A percentile compares a stretch with the other conserved stretches of the same genome.
Evolutionary conservation across 2,113 vertebrate genomes (phyloP).

Genomic region (Varanus salvator): DNA sequence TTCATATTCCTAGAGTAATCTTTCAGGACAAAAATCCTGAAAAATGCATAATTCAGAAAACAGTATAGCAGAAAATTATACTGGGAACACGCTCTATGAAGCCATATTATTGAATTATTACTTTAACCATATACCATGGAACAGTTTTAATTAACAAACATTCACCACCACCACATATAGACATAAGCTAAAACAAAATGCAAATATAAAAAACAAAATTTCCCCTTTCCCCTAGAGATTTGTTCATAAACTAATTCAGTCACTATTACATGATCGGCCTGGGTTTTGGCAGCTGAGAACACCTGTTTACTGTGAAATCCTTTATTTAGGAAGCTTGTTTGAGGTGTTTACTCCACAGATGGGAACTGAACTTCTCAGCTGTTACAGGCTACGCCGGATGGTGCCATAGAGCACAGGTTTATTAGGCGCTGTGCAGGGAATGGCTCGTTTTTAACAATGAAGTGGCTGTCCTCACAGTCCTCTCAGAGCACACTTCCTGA

Average conservation of each 20-base stretch:
- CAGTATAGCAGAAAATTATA: neutral
- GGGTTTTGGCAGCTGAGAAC: rapidly evolving
- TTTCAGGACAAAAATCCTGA: too few relatives aligned
- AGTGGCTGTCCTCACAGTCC: too few relatives aligned
- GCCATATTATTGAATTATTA: too few relatives aligned
- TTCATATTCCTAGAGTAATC: too few relatives aligned
- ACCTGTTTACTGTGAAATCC: neutral
- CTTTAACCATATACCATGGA: neutral
- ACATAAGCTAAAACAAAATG: neutral
- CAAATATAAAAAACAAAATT: neutral
- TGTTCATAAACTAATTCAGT: neutral
- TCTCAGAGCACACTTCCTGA: neutral
- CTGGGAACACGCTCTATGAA: neutral
- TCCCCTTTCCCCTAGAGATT: neutral
- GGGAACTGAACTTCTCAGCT: conserved; percentile 36
- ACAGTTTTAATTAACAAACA: neutral
- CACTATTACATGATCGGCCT: neutral
- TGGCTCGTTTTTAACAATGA: neutral
- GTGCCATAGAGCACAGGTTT: neutral
- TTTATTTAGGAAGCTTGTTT: neutral
- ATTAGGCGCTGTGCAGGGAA: neutral
- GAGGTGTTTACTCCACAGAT: neutral
- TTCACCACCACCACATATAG: neutral
- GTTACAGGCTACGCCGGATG: neutral
- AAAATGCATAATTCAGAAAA: neutral